Evolutionary conservation across 1,140 invertebrate genomes (phyloP).

Genomic region (Drosophila orena): DNA sequence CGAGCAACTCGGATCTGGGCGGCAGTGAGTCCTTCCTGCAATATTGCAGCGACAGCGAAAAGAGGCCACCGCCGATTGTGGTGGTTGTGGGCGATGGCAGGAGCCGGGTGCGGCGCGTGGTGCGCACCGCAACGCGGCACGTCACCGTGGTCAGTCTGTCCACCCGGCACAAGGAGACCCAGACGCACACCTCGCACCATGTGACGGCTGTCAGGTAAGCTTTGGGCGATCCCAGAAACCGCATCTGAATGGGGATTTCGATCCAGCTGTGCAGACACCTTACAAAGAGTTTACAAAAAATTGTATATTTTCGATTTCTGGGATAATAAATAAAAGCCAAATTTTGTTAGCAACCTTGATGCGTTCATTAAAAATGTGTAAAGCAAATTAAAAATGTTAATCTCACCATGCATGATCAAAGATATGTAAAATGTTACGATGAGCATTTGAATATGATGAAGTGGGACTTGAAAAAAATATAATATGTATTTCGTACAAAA

Average conservation of each 20-base stretch:
- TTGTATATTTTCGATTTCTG: not conserved
- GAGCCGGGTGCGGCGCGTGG: constrained; percentile 81
- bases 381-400: too few relatives aligned
- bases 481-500: too few relatives aligned
- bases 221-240: constrained; percentile 28
- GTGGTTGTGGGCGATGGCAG: constrained; percentile 84
- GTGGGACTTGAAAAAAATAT: not conserved
- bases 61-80: constrained; percentile 82
- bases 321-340: not conserved
- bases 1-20: constrained; percentile 45
- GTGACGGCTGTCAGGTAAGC: constrained; percentile 85
- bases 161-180: constrained; percentile 83
- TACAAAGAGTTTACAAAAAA: not conserved
- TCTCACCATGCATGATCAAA: too few relatives aligned
- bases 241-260: not conserved
- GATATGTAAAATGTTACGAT: not conserved
- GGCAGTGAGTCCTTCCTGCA: constrained; percentile 80
- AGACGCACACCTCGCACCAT: constrained; percentile 84
- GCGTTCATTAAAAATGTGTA: too few relatives aligned
- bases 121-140: constrained; percentile 81
- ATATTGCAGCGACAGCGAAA: constrained; percentile 73
- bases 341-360: not conserved
- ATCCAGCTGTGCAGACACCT: constrained; percentile 16
- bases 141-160: constrained; percentile 84
- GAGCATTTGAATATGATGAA: not conserved